Conservation (phyloP, 2,113 vertebrate species). For the Salvelinus namaycush region DNA sequence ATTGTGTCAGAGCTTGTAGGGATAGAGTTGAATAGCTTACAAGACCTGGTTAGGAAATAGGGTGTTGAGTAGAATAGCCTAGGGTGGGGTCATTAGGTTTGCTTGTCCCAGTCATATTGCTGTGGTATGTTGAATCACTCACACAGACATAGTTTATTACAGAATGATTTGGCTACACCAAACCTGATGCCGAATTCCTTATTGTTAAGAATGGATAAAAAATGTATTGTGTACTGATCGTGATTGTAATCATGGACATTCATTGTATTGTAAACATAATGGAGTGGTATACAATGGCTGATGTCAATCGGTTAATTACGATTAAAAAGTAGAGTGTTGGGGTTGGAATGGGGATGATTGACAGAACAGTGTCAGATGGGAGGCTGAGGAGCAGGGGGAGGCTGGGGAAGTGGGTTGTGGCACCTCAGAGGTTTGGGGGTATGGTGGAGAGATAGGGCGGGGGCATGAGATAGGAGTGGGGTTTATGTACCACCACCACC, state of each 20-base stretch:
- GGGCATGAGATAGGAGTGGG: too few relatives aligned
- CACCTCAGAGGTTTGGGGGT: too few relatives aligned
- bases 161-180: background rate
- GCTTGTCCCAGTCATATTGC: background rate
- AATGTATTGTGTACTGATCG: background rate
- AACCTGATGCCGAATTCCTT: background rate
- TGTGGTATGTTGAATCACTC: background rate
- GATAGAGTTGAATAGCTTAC: too few relatives aligned
- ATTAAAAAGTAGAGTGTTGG: background rate
- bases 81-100: background rate
- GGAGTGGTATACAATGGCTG: background rate
- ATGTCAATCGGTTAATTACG: background rate
- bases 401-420: too few relatives aligned
- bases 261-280: too few relatives aligned
- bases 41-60: too few relatives aligned
- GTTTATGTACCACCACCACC: too few relatives aligned
- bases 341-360: background rate
- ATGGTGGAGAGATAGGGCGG: too few relatives aligned
- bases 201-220: too few relatives aligned
- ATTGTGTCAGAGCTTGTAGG: too few relatives aligned
- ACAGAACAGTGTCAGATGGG: background rate
- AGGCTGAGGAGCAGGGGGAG: background rate
- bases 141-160: background rate
- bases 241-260: too few relatives aligned
- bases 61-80: too few relatives aligned